phyloP scores from a whole-genome alignment of 35 echinoderm and acorn worm genomes.

The Ophiothrix spiculata region DNA sequence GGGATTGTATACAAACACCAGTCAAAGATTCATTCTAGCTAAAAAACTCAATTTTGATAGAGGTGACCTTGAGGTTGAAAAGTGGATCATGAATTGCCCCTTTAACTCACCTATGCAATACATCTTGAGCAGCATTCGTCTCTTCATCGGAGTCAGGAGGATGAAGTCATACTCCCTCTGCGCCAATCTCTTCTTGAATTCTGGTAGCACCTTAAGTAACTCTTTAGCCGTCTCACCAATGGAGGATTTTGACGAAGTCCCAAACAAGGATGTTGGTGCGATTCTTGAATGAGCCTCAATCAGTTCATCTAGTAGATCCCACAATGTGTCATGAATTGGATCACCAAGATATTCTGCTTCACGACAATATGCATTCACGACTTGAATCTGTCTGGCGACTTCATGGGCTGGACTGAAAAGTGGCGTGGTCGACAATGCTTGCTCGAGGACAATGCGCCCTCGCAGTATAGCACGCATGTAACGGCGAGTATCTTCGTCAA shows the following conservation, averaged over 20 bases:
- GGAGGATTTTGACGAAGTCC: constrained; percentile 78
- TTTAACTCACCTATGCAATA: constrained; percentile 75
- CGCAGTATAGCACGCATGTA: constrained; percentile 80
- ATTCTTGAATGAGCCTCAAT: constrained; percentile 88
- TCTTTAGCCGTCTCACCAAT: constrained; percentile 81
- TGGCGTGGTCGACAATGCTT: constrained; percentile 68
- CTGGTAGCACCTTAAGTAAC: constrained; percentile 82
- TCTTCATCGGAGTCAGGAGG: constrained; percentile 81
- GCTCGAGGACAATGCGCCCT: constrained; percentile 83
- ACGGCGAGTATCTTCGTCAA: constrained; percentile 75
- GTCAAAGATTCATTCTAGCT: too few relatives aligned
- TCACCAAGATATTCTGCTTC: constrained; percentile 85
- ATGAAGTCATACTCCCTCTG: constrained; percentile 98
- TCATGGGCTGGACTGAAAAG: constrained; percentile 96
- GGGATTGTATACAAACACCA: too few relatives aligned
- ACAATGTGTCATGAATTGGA: constrained; percentile 89
- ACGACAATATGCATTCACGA: constrained; percentile 97
- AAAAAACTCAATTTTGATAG: too few relatives aligned
- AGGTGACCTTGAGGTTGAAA: too few relatives aligned
- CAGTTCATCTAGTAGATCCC: constrained; percentile 95
- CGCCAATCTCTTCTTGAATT: constrained; percentile 86
- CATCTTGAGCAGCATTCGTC: constrained; percentile 96
- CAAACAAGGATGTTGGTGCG: constrained; percentile 73
- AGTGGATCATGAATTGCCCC: too few relatives aligned
- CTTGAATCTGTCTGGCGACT: constrained; percentile 87